Percentiles rank a stretch among this genome's conserved stretches.
phyloP scores from a whole-genome alignment of 2,113 vertebrate genomes.

The Canis aureus region DNA sequence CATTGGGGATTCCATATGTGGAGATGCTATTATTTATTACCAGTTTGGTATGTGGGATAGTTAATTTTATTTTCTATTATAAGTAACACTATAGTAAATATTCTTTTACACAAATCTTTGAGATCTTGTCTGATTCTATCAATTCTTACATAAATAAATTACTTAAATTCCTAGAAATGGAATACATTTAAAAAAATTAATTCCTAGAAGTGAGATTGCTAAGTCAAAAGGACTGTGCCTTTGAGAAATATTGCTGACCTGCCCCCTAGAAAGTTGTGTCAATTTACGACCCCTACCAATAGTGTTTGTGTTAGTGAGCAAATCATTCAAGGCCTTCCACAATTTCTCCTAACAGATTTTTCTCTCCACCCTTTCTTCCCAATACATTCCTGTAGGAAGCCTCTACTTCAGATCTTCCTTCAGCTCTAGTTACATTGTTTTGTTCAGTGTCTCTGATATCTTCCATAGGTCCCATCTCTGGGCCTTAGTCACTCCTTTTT shows the following conservation, averaged over 20 bases:
- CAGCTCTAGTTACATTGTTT: neutral
- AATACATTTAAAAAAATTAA: neutral
- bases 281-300: neutral
- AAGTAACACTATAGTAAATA: neutral
- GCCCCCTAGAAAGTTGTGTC: neutral
- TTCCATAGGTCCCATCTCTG: neutral
- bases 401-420: neutral
- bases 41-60: neutral
- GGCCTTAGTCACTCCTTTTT: neutral
- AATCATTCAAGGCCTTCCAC: neutral
- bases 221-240: neutral
- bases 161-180: neutral
- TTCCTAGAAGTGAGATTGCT: neutral
- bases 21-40: neutral
- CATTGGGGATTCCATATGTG: neutral
- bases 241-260: conserved; percentile 28
- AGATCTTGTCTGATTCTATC: neutral
- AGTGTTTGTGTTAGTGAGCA: neutral
- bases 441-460: neutral
- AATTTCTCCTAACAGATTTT: neutral
- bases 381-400: neutral
- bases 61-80: conserved; percentile 38
- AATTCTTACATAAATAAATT: neutral
- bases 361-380: neutral
- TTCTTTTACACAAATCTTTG: neutral